Conservation (phyloP, 2,888 invertebrate species). For the Pyrgus malvae region DNA sequence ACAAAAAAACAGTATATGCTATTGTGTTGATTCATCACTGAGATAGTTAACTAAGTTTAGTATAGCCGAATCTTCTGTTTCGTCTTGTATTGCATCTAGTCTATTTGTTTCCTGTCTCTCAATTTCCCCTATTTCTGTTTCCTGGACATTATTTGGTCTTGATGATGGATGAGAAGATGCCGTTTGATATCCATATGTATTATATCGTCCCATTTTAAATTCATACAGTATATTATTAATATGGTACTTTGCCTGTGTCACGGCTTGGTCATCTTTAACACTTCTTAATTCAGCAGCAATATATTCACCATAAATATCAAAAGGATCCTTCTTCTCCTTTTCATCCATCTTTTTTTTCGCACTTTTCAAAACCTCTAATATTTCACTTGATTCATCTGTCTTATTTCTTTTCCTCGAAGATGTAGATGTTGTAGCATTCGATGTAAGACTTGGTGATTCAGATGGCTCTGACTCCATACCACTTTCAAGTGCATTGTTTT, state of each 20-base stretch:
- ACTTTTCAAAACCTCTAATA: slow-evolving; percentile 1
- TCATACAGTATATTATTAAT: slow-evolving; percentile 37
- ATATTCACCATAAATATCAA: slow-evolving; percentile 37
- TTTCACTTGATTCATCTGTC: no score
- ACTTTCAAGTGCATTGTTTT: no score
- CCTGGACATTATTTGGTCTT: slow-evolving; percentile 37
- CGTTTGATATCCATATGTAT: slow-evolving; percentile 34
- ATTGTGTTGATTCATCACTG: slow-evolving; percentile 25
- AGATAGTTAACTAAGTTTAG: slow-evolving; percentile 29
- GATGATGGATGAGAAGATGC: slow-evolving; percentile 36
- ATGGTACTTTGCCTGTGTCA: slow-evolving; percentile 37
- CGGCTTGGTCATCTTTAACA: slow-evolving; percentile 39
- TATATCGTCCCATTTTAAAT: slow-evolving; percentile 35
- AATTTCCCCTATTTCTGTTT: no score
- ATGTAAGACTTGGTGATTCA: no score
- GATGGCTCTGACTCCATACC: no score
- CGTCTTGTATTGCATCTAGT: slow-evolving; percentile 29
- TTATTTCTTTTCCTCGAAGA: no score
- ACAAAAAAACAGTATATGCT: no score
- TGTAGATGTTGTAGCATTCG: no score
- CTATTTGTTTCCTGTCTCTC: slow-evolving; percentile 36
- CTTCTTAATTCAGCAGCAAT: slow-evolving; percentile 39
- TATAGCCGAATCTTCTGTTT: slow-evolving; percentile 23
- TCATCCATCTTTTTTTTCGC: slow-evolving; percentile 5
- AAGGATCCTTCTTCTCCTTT: slow-evolving; percentile 20